phyloP scores from a whole-genome alignment of 2,888 invertebrate genomes.

The Hirtodrosophila duncani region DNA sequence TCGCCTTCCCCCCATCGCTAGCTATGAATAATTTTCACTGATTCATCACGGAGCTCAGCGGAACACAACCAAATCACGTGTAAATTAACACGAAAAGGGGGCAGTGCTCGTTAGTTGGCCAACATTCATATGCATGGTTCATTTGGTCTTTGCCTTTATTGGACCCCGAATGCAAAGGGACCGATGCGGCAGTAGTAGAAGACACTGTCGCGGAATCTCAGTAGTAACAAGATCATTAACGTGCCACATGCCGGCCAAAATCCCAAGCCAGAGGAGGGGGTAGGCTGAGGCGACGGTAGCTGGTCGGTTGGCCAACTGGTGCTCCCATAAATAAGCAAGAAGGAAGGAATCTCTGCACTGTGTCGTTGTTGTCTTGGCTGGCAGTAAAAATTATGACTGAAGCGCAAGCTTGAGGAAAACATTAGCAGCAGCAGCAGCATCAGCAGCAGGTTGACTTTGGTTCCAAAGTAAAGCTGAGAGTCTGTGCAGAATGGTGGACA shows the following conservation, averaged over 20 bases:
- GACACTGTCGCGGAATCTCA: slow-evolving; percentile 27
- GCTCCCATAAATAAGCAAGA: slow-evolving; percentile 61
- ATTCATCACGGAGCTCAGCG: too few relatives aligned
- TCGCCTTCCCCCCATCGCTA: too few relatives aligned
- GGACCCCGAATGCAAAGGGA: slow-evolving; percentile 46
- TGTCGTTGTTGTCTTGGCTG: slow-evolving; percentile 29
- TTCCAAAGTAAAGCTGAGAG: neutral
- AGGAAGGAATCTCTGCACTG: slow-evolving; percentile 37
- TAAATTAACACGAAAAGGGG: slow-evolving; percentile 48
- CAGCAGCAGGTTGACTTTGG: slow-evolving; percentile 63
- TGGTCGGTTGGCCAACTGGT: slow-evolving; percentile 11
- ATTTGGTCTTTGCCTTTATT: neutral
- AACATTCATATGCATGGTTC: slow-evolving; percentile 18
- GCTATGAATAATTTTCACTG: slow-evolving; percentile 10
- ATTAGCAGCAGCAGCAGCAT: slow-evolving; percentile 38
- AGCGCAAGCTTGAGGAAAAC: slow-evolving; percentile 49
- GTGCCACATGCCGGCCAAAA: slow-evolving; percentile 54
- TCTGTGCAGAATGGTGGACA: neutral
- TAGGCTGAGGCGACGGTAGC: slow-evolving; percentile 25
- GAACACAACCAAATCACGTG: slow-evolving; percentile 43
- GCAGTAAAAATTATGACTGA: slow-evolving; percentile 69
- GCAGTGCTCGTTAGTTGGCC: slow-evolving; percentile 58
- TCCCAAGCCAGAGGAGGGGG: slow-evolving; percentile 21
- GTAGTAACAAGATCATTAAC: slow-evolving; percentile 73
- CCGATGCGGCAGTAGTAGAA: too few relatives aligned